Percentiles rank a stretch among this genome's conserved stretches.
phyloP scores from a whole-genome alignment of 2,113 vertebrate species.

The Haliaeetus leucogaster region DNA sequence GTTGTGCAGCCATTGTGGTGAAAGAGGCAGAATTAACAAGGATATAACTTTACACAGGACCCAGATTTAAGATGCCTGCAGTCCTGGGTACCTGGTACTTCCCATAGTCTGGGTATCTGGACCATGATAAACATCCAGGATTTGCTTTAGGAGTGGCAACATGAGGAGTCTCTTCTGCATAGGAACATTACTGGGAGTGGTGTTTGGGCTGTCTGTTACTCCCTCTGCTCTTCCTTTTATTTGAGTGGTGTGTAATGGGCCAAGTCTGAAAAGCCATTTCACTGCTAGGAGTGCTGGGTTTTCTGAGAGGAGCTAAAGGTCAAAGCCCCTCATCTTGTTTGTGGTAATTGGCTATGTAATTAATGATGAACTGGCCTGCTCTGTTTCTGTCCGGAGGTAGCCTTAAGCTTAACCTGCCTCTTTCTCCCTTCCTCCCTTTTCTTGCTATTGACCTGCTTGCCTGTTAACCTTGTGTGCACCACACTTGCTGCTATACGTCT shows the following conservation, averaged over 20 bases:
- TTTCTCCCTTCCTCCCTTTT: constrained; percentile 55
- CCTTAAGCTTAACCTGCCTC: constrained; percentile 51
- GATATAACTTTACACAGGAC: neutral
- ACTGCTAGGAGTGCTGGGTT: neutral
- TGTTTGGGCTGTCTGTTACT: neutral
- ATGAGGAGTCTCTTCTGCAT: neutral
- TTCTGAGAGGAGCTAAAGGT: neutral
- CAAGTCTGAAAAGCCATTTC: neutral
- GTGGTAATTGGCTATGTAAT: constrained; percentile 2
- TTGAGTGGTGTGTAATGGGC: neutral
- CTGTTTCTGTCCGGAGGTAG: constrained; percentile 24
- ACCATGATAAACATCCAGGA: neutral
- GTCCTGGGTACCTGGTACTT: neutral
- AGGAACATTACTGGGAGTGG: neutral
- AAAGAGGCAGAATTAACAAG: neutral
- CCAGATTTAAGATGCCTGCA: neutral
- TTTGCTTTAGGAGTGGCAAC: neutral
- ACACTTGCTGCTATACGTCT: constrained; percentile 40
- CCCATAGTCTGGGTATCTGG: neutral
- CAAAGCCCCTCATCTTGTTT: neutral
- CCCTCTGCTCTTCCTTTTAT: neutral
- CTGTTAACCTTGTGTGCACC: constrained; percentile 57
- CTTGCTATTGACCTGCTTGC: constrained; percentile 64
- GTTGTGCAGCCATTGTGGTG: neutral
- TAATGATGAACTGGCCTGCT: constrained; percentile 23